Conservation (phyloP, 1,140 invertebrate genomes). For the Asobara japonica region DNA sequence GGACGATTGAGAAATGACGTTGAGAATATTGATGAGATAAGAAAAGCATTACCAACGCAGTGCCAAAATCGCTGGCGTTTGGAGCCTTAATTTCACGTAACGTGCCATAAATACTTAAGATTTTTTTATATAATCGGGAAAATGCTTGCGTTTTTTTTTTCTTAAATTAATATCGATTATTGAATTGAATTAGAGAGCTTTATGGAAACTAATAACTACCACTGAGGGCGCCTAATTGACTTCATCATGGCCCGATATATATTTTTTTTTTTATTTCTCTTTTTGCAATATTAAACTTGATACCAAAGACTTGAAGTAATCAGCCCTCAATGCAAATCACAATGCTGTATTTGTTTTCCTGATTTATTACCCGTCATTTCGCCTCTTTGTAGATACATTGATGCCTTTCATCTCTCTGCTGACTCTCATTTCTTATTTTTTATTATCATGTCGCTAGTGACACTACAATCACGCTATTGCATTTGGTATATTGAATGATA, state of each 20-base stretch:
- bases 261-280: constrained; percentile 27
- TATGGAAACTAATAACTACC: constrained; percentile 17
- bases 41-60: constrained; percentile 80
- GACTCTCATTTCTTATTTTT: not conserved
- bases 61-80: constrained; percentile 81
- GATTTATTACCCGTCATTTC: not conserved
- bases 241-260: not conserved
- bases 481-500: constrained; percentile 31
- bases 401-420: constrained; percentile 7
- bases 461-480: not conserved
- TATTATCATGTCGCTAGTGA: not conserved
- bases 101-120: constrained; percentile 48
- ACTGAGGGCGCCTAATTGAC: not conserved
- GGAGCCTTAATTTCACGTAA: constrained; percentile 64
- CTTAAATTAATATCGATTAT: not conserved
- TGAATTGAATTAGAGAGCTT: not conserved
- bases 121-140: constrained; percentile 13
- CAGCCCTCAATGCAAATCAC: constrained; percentile 3
- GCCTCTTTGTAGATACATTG: constrained; percentile 13
- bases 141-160: constrained; percentile 6
- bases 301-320: constrained; percentile 61
- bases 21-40: constrained; percentile 86
- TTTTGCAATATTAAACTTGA: constrained; percentile 57
- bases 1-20: constrained; percentile 80
- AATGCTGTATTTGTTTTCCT: not conserved